These are phyloP conservation scores for Lacerta viridis DNA, from an alignment of 2,797 vertebrate genomes.

Conservation along the genomic window DNA sequence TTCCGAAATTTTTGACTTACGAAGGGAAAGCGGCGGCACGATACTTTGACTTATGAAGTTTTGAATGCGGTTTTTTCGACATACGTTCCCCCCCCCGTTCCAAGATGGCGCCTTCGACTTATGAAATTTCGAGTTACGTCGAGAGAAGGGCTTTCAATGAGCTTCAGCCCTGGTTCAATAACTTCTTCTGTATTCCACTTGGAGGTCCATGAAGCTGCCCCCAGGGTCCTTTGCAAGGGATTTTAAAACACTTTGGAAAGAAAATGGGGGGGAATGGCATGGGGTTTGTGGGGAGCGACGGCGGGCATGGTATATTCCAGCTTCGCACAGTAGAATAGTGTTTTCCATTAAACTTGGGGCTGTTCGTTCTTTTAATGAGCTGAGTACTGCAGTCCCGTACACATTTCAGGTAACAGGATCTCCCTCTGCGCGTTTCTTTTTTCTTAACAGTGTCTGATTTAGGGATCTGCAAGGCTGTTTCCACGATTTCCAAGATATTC, in stretches of 20 bases:
- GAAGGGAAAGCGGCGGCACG: no score
- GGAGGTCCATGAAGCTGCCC: no score
- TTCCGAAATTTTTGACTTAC: no score
- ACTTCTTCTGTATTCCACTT: not conserved
- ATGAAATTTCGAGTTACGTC: no score
- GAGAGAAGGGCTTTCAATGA: not conserved
- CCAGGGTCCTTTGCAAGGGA: not conserved
- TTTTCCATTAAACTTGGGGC: slow-evolving; percentile 28
- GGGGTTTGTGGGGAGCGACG: not conserved
- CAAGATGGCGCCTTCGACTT: no score
- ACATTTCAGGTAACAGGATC: slow-evolving; percentile 63
- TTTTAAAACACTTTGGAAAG: not conserved
- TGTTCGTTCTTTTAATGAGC: slow-evolving; percentile 31
- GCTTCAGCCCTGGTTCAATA: not conserved
- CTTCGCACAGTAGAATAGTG: slow-evolving; percentile 12
- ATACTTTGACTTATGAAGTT: no score
- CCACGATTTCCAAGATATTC: slow-evolving; percentile 45
- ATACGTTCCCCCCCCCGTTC: no score
- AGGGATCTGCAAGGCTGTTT: slow-evolving; percentile 55
- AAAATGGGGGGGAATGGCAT: no score
- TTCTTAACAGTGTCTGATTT: not conserved
- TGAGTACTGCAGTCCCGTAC: fast-evolving
- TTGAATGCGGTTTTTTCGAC: no score
- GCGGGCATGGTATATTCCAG: slow-evolving; percentile 2
- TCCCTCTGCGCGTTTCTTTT: not conserved